These are phyloP conservation scores for Abrostola triplasia DNA, from an alignment of 2,888 invertebrate genomes.

Conservation along the genomic window DNA sequence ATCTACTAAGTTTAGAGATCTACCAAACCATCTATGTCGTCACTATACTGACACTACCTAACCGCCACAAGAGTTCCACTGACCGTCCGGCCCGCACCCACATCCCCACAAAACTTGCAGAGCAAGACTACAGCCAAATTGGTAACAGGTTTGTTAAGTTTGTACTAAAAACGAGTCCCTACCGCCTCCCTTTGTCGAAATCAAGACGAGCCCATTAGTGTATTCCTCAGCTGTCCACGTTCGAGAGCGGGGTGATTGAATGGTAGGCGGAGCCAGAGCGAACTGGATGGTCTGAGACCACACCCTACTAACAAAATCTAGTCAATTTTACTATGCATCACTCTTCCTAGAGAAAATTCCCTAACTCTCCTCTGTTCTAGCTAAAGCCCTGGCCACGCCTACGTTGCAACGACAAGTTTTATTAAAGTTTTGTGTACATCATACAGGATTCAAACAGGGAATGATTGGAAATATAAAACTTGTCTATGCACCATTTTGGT, in stretches of 20 bases:
- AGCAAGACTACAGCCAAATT: conserved; percentile 75
- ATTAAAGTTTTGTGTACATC: conserved; percentile 31
- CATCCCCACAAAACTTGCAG: conserved; percentile 52
- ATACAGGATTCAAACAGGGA: conserved; percentile 51
- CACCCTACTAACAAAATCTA: background rate
- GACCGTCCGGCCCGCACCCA: conserved; percentile 15
- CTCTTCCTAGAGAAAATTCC: conserved; percentile 1
- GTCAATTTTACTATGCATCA: background rate
- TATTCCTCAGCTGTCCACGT: conserved; percentile 34
- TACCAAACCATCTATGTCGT: conserved; percentile 18
- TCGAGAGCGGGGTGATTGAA: conserved; percentile 19
- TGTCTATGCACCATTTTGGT: conserved; percentile 16
- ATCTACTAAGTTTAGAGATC: conserved; percentile 8
- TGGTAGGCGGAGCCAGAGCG: conserved; percentile 1
- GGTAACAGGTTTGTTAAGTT: conserved; percentile 65
- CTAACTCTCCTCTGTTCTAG: background rate
- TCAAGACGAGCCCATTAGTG: conserved; percentile 43
- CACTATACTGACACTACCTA: conserved; percentile 24
- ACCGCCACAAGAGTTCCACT: conserved; percentile 6
- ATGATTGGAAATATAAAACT: conserved; percentile 49
- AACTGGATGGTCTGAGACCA: background rate
- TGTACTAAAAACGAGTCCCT: conserved; percentile 73
- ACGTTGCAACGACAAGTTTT: conserved; percentile 40
- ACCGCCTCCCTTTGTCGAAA: conserved; percentile 73
- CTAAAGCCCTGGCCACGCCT: conserved; percentile 12